A percentile compares a stretch with the other conserved stretches of the same genome.
phyloP scores from a whole-genome alignment of 2,797 vertebrate genomes.

The Parauchenoglanis punctatus region DNA sequence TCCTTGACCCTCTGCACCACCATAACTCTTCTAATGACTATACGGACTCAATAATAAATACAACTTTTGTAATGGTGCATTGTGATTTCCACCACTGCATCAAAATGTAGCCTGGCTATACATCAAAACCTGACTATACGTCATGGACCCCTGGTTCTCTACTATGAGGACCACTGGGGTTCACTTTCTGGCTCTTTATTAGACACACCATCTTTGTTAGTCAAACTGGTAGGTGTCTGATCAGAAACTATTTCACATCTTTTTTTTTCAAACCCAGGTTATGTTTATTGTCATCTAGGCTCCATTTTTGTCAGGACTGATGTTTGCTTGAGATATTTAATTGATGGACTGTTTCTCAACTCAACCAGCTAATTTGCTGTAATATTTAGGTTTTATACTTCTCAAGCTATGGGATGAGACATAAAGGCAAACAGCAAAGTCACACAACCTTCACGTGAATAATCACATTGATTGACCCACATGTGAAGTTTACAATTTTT shows the following conservation, averaged over 20 bases:
- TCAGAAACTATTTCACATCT: not conserved
- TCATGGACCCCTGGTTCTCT: not conserved
- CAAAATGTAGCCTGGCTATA: not conserved
- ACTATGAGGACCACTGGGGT: not conserved
- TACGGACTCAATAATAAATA: not conserved
- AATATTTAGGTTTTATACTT: not conserved
- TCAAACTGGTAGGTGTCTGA: not conserved
- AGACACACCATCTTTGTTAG: not conserved
- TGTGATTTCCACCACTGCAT: not conserved
- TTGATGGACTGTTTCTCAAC: not conserved
- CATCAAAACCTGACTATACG: not conserved
- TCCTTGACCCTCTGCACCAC: not conserved
- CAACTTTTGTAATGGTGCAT: not conserved
- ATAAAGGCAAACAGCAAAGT: not conserved
- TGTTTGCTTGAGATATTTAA: not conserved
- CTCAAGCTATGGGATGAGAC: not conserved
- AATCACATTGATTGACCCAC: not conserved
- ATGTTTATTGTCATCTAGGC: not conserved
- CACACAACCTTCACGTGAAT: not conserved
- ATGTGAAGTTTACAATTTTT: not conserved
- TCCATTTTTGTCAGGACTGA: not conserved
- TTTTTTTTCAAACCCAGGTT: not conserved
- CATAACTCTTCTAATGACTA: not conserved
- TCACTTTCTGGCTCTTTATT: not conserved
- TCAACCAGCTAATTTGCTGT: not conserved